Evolutionary conservation across 2,888 invertebrate genomes (phyloP).

Genomic region (Ceraclea dissimilis): DNA sequence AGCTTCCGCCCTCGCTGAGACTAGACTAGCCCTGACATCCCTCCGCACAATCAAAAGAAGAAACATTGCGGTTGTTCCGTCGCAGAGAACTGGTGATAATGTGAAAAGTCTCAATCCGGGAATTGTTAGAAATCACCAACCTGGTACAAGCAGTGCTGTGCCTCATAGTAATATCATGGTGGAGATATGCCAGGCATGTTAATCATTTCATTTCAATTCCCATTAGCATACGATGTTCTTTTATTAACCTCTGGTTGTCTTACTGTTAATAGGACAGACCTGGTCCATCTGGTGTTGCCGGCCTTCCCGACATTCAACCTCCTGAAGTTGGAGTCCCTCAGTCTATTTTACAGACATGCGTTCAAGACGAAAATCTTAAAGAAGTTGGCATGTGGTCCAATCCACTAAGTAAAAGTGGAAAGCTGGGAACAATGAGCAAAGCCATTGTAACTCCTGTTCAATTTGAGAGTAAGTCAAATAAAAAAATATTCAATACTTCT

Average conservation of each 20-base stretch:
- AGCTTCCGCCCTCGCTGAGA: slow-evolving; percentile 56
- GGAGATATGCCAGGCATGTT: slow-evolving; percentile 50
- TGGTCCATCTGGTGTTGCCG: slow-evolving; percentile 32
- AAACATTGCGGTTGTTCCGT: slow-evolving; percentile 43
- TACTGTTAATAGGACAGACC: slow-evolving; percentile 43
- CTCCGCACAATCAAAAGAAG: slow-evolving; percentile 61
- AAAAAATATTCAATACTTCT: neutral
- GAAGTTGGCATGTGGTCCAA: slow-evolving; percentile 48
- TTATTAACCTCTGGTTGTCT: too few relatives aligned
- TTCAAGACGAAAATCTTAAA: slow-evolving; percentile 43
- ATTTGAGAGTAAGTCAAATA: neutral
- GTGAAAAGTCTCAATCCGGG: slow-evolving; percentile 48
- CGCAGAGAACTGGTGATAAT: slow-evolving; percentile 49
- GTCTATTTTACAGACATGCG: slow-evolving; percentile 40
- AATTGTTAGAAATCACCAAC: slow-evolving; percentile 43
- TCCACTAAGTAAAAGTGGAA: slow-evolving; percentile 37
- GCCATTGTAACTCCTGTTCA: neutral
- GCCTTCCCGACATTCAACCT: neutral
- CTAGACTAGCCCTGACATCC: slow-evolving; percentile 69
- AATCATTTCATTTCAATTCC: slow-evolving; percentile 16
- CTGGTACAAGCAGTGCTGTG: slow-evolving; percentile 35
- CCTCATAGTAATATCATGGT: slow-evolving; percentile 47
- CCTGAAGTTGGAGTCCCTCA: slow-evolving; percentile 7
- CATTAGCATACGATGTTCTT: too few relatives aligned
- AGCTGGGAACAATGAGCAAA: slow-evolving; percentile 12